phyloP scores from a whole-genome alignment of 2,888 invertebrate species.

The Ophion slaviceki region DNA sequence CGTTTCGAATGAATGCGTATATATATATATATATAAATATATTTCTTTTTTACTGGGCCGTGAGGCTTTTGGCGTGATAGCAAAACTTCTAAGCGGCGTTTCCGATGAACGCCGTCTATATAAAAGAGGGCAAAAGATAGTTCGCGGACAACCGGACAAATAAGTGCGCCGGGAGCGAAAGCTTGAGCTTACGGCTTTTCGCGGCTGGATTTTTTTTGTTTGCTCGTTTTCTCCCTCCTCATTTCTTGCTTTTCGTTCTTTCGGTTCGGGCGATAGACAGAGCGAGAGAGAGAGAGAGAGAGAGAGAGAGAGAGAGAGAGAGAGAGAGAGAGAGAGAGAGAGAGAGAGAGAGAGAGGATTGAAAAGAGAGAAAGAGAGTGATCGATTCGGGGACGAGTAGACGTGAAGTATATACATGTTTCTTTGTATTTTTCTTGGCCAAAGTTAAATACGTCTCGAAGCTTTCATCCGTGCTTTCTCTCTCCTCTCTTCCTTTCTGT shows the following conservation, averaged over 20 bases:
- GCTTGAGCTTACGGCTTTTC: conserved; percentile 30
- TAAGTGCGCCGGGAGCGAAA: conserved; percentile 40
- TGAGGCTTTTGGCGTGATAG: conserved; percentile 31
- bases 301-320: no score
- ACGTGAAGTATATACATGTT: conserved; percentile 41
- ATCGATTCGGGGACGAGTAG: conserved; percentile 60
- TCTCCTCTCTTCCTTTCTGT: no score
- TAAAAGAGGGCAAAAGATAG: conserved; percentile 48
- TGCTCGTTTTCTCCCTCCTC: neutral
- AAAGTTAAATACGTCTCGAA: conserved; percentile 63
- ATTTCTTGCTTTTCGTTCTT: conserved; percentile 15
- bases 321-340: no score
- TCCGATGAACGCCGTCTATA: neutral
- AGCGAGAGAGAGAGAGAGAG: no score
- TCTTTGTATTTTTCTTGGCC: conserved; percentile 64
- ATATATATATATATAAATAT: neutral
- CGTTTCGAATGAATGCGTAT: no score
- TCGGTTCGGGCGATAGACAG: neutral
- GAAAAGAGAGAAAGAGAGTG: no score
- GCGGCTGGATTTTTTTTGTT: conserved; percentile 16
- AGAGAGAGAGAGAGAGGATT: no score
- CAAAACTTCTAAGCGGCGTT: conserved; percentile 13
- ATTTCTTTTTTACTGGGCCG: conserved; percentile 1
- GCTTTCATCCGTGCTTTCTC: conserved; percentile 43
- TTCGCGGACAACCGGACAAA: conserved; percentile 41